Percentiles rank a stretch among this genome's conserved stretches.
phyloP scores from a whole-genome alignment of 2,113 vertebrate species.

The Mixornis gularis region DNA sequence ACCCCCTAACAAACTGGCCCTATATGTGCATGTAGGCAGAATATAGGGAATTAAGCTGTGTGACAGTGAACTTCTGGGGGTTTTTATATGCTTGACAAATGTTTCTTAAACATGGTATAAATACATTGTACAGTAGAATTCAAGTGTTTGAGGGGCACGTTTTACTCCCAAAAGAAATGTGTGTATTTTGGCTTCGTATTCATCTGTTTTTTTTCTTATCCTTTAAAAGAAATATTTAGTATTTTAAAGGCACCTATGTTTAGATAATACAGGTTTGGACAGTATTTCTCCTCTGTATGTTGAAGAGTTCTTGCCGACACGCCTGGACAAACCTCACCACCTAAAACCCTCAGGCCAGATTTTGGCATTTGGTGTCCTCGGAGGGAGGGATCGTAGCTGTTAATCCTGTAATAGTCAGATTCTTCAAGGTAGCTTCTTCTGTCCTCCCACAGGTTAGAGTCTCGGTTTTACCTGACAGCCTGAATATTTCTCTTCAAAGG shows the following conservation, averaged over 20 bases:
- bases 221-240: neutral
- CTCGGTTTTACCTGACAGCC: neutral
- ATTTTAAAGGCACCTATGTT: neutral
- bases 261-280: constrained; percentile 46
- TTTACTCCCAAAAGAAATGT: constrained; percentile 24
- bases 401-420: constrained; percentile 60
- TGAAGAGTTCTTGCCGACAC: constrained; percentile 1
- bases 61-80: constrained; percentile 49
- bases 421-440: constrained; percentile 49
- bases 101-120: constrained; percentile 46
- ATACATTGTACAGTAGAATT: constrained; percentile 3
- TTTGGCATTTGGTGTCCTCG: constrained; percentile 2
- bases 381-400: constrained; percentile 31
- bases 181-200: neutral
- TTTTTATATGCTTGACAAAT: constrained; percentile 47
- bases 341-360: constrained; percentile 18
- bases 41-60: constrained; percentile 48
- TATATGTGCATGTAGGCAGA: constrained; percentile 41
- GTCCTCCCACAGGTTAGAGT: constrained; percentile 28
- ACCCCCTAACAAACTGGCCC: constrained; percentile 65
- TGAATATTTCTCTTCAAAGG: constrained; percentile 35
- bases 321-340: constrained; percentile 38
- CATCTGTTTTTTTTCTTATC: neutral
- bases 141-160: neutral
- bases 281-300: neutral